Conservation (phyloP, 2,113 vertebrate species). For the Gymnobelideus leadbeateri region DNA sequence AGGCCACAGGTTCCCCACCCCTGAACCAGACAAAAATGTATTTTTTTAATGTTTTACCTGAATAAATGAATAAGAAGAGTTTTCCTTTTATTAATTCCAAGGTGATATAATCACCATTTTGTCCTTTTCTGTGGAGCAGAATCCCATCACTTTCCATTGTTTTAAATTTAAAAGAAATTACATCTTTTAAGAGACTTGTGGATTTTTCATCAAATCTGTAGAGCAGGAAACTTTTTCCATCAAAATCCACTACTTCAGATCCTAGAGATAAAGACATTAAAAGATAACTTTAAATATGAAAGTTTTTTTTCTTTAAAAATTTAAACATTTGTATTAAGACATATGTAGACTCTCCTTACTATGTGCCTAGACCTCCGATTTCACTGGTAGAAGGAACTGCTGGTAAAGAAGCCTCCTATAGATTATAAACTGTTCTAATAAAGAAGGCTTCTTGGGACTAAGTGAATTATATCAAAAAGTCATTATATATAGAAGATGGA, state of each 20-base stretch:
- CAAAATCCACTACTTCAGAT: constrained; percentile 90
- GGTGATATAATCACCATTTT: constrained; percentile 85
- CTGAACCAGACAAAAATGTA: not conserved
- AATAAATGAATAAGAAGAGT: constrained; percentile 87
- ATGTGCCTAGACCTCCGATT: not conserved
- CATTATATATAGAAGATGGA: not conserved
- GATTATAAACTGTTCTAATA: not conserved
- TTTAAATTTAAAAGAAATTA: constrained; percentile 92
- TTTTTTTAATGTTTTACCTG: constrained; percentile 83
- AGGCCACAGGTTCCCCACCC: too few relatives aligned
- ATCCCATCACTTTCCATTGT: constrained; percentile 89
- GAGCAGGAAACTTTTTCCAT: constrained; percentile 89
- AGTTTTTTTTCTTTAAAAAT: constrained; percentile 8
- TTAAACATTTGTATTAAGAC: not conserved
- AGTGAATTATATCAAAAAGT: not conserved
- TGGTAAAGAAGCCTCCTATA: not conserved
- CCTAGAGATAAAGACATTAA: constrained; percentile 85
- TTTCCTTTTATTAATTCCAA: constrained; percentile 89
- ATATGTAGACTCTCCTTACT: not conserved
- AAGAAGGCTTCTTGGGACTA: not conserved
- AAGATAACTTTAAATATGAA: constrained; percentile 49
- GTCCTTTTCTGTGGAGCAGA: constrained; percentile 87
- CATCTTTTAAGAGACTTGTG: constrained; percentile 85
- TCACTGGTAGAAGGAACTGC: not conserved
- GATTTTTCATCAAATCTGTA: constrained; percentile 87